Base-by-base conservation (phyloP, 2,888 invertebrate species). In the Drosophila neotestacea region DNA sequence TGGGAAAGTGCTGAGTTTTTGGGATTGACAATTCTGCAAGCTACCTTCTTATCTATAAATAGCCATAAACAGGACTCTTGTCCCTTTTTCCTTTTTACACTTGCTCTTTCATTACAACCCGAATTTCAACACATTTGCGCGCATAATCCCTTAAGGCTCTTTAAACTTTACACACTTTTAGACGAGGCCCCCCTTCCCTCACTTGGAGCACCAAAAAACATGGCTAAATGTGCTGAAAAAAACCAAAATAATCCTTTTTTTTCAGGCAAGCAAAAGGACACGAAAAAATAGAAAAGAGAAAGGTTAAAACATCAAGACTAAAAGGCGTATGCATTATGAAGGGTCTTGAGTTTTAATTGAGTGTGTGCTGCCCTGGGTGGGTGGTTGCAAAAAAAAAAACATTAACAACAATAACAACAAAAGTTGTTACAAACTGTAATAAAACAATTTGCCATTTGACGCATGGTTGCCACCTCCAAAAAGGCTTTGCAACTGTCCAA, bases 301-400 rank as follows among this genome's bases (percentile, higher is more conserved):
- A 88, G 84, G 88, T 88, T 88, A 83, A 71, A 88, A 85, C 81
- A 85, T 74, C 72, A 84, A 72, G 79, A 81, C 86, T 84, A 83
- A 84, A 84, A 88, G 88, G 84, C 88, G 73, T 68, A 75, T 73
- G 88, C 84, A 84, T 88, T 88, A 88, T 88, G 81, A 86, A 80
- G 88, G 88, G 81, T 84, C 90, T 91, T 91, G 82, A 89, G 90
- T 90, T 91, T 90, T 91, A 90, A 90, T 90, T 91, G 90, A 90
- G 91, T 90, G 91, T 90, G 88, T 87, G 73, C 64, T 59, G 55
- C n/a, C 54, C 22, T 56, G 64, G 41, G 73, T 58, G 70, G 51
- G 52, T 5, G 60, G 10, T 4, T 55, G 36, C 41, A 60, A 34
- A 52, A 60, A 58, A 52, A 60, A 44, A 44, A 44, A 34, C 13